Base-by-base conservation (phyloP, 1,140 invertebrate genomes). In the Cylas formicarius region DNA sequence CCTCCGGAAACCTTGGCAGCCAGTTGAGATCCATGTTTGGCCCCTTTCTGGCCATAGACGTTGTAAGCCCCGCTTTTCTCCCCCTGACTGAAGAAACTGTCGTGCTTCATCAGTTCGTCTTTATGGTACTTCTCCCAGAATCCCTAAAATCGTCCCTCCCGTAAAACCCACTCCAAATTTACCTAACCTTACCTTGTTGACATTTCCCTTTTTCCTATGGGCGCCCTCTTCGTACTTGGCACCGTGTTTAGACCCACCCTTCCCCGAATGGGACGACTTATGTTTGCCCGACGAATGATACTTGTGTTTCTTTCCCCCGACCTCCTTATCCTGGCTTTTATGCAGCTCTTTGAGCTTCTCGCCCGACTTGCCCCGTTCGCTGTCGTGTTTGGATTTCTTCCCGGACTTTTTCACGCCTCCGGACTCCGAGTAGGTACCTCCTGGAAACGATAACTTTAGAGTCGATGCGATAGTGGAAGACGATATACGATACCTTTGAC, bases 41-140 rank as follows among this genome's bases (percentile, higher is more conserved):
- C 11, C 19, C 44, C 23, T 36, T 53, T 53, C 31, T 48, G 37
- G 2, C 56, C 56, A 43, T 47, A 58, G 20, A 58, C 44, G 36
- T 61, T 49, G 33, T 51, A 64, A 36, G 51, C 49, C n/a, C 60
- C 62, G 11, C 47, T 54, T 46, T 62, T 62, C 17, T 64, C 48
- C 1, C 45, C 52, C 29, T 60, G 59, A 24, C 56, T 60, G 34
- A 57, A 64, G 35, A 61, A 64, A 32, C 55, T 57, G 29, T 64
- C 59, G 41, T 62, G 62, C 20, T 58, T 58, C 21, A 55, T 60
- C 7, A 57, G 45, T 50, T 64, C 62, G 33, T 62, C 59, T 34
- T 64, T 64, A 34, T 62, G 62, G 36, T 60, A 64, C 33, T 57
- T 52, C 41, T 64, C 57, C 24, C 47, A 49, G 46, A 55, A 64